These are phyloP conservation scores for Heliocidaris erythrogramma DNA, from an alignment of 35 echinoderm and acorn worm species.

Conservation along the genomic window DNA sequence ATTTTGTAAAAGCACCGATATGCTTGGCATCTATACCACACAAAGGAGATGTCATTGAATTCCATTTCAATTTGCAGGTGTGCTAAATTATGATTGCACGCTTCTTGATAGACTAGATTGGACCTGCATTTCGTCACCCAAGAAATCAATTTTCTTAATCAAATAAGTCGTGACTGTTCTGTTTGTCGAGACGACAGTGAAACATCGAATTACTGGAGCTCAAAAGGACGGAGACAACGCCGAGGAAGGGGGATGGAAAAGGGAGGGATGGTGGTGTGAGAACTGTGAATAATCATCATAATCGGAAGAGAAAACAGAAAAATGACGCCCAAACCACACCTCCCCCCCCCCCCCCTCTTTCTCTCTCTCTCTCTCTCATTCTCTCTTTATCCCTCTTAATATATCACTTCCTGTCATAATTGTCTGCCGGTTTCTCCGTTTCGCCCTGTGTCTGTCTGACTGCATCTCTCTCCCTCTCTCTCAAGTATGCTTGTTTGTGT, in stretches of 20 bases:
- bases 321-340: too few relatives aligned
- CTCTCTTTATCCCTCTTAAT: background rate
- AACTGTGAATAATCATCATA: background rate
- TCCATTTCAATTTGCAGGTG: background rate
- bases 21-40: background rate
- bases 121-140: background rate
- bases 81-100: background rate
- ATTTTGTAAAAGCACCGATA: too few relatives aligned
- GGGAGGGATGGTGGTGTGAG: background rate
- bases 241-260: background rate
- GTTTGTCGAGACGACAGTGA: background rate
- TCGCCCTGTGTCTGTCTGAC: background rate
- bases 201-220: background rate
- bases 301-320: too few relatives aligned
- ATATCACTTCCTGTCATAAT: too few relatives aligned
- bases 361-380: background rate
- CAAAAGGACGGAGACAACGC: background rate
- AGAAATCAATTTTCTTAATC: conserved; percentile 40
- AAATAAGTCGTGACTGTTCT: background rate
- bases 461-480: background rate
- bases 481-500: too few relatives aligned
- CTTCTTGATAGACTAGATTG: background rate
- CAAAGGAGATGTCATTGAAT: background rate
- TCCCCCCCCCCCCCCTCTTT: too few relatives aligned
- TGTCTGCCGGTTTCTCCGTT: too few relatives aligned